Conservation (phyloP, 2,797 vertebrate species). For the Sebastes wilsoni region DNA sequence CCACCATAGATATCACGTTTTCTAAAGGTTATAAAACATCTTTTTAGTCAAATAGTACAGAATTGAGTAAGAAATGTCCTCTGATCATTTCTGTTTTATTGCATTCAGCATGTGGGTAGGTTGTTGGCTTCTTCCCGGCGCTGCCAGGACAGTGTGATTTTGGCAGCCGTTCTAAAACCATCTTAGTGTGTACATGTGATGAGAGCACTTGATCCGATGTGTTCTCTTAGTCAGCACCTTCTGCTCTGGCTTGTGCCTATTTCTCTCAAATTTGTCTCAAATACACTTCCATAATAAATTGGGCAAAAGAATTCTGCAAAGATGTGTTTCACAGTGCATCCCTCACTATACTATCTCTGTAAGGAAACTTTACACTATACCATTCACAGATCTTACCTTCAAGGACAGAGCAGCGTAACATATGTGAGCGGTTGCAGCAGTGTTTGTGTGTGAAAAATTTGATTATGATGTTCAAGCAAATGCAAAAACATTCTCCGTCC, state of each 20-base stretch:
- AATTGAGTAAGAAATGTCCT: not conserved
- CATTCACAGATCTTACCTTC: not conserved
- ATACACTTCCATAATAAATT: not conserved
- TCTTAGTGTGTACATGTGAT: not conserved
- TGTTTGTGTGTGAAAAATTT: not conserved
- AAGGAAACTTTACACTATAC: not conserved
- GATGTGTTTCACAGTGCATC: no score
- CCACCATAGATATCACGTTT: not conserved
- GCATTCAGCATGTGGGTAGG: not conserved
- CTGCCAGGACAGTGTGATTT: not conserved
- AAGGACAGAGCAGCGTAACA: not conserved
- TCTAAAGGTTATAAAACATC: not conserved
- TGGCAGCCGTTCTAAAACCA: not conserved
- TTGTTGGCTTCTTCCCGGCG: not conserved
- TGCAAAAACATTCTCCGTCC: not conserved
- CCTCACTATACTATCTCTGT: not conserved
- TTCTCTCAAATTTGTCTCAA: not conserved
- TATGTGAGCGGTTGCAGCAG: not conserved
- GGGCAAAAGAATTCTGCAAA: not conserved
- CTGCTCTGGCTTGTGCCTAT: not conserved
- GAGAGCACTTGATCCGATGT: not conserved
- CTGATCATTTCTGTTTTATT: not conserved
- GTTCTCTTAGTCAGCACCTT: conserved; percentile 4
- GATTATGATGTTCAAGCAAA: not conserved
- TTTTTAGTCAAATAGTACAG: not conserved